phyloP scores from a whole-genome alignment of 2,888 invertebrate genomes.

The Chrysolina oricalcia region DNA sequence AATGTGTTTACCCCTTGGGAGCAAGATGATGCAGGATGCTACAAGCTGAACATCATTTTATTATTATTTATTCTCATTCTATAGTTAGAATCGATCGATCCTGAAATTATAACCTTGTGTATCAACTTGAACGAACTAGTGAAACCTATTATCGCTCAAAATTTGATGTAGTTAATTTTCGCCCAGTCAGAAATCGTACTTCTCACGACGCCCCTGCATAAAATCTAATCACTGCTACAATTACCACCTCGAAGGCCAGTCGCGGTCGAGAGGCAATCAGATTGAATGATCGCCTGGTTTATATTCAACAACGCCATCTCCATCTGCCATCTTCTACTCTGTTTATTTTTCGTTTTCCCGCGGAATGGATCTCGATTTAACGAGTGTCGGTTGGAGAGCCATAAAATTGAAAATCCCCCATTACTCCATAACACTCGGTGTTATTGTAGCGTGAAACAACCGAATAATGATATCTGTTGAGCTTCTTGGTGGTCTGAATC shows the following conservation, averaged over 20 bases:
- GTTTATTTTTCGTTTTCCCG: slow-evolving; percentile 12
- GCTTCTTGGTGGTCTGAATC: slow-evolving; percentile 12
- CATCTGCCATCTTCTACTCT: slow-evolving; percentile 2
- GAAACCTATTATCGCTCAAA: too few species aligned
- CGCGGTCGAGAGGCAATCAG: slow-evolving; percentile 26
- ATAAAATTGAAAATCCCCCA: slow-evolving; percentile 44
- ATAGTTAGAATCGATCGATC: too few species aligned
- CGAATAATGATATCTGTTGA: not conserved
- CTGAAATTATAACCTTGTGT: too few species aligned
- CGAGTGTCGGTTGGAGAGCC: slow-evolving; percentile 33
- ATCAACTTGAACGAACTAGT: too few species aligned
- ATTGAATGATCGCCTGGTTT: slow-evolving; percentile 29
- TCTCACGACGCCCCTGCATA: slow-evolving; percentile 25
- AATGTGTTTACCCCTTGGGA: too few species aligned
- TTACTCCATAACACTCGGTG: slow-evolving; percentile 21
- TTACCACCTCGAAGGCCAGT: slow-evolving; percentile 20
- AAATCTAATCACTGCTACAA: slow-evolving; percentile 28
- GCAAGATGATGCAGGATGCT: too few species aligned
- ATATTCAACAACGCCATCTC: slow-evolving; percentile 19
- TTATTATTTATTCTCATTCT: too few species aligned
- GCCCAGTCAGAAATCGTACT: too few species aligned
- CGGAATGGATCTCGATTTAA: slow-evolving; percentile 19
- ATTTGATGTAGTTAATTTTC: too few species aligned
- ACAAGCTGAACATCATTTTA: too few species aligned
- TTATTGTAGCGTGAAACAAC: slow-evolving; percentile 18